Percentiles rank a stretch among this genome's conserved stretches.
Conservation (phyloP, 2,888 invertebrate species). For the Netelia inedita region DNA sequence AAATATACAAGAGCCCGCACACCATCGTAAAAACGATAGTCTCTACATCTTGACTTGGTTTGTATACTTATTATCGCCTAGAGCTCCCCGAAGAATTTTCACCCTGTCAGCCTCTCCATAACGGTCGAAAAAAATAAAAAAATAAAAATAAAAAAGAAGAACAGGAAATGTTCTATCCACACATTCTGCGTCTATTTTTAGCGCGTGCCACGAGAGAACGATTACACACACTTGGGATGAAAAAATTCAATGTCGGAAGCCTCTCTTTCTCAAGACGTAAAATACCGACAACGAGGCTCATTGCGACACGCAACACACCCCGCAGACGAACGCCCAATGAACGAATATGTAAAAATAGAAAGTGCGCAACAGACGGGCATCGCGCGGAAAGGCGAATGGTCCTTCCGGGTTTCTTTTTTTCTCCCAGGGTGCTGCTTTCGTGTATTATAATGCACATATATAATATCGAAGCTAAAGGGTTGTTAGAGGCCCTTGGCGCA, state of each 20-base stretch:
- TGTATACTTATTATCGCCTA: not conserved
- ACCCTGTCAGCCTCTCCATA: conserved; percentile 48
- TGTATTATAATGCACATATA: conserved; percentile 17
- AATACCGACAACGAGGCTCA: conserved; percentile 56
- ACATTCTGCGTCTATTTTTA: conserved; percentile 37
- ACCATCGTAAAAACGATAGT: no score
- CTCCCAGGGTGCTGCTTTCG: not conserved
- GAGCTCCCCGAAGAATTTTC: conserved; percentile 28
- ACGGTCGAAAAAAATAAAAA: conserved; percentile 25
- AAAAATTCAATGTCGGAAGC: conserved; percentile 15
- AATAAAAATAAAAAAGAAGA: not conserved
- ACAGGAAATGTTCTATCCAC: conserved; percentile 47
- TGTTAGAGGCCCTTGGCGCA: conserved; percentile 39
- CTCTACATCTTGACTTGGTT: not conserved
- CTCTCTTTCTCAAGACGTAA: not conserved
- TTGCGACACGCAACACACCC: conserved; percentile 55
- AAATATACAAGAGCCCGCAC: no score
- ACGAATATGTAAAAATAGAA: conserved; percentile 56
- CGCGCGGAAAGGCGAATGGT: conserved; percentile 24
- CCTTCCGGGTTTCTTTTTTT: conserved; percentile 53
- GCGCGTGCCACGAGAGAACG: not conserved
- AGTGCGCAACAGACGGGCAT: conserved; percentile 59
- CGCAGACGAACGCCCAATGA: conserved; percentile 18
- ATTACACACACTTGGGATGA: conserved; percentile 8
- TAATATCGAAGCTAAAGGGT: conserved; percentile 51